These are phyloP conservation scores for Thelaira solivaga DNA, from an alignment of 2,888 invertebrate species.

Conservation along the genomic window DNA sequence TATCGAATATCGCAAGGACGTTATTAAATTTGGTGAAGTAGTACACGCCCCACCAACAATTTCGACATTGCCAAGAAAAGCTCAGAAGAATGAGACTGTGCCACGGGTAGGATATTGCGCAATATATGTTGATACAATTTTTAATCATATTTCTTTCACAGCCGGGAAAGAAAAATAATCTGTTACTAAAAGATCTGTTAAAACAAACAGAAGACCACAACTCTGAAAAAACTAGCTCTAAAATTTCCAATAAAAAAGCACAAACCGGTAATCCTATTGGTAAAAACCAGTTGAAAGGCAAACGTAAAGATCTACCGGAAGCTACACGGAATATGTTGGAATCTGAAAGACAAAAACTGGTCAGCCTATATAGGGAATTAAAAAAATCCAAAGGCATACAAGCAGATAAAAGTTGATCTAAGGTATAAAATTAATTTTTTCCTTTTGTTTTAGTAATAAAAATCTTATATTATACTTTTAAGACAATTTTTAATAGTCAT, in stretches of 20 bases:
- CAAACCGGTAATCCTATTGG: slow-evolving; percentile 38
- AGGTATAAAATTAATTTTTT: too few relatives aligned
- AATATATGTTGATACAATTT: background rate
- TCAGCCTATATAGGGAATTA: slow-evolving; percentile 80
- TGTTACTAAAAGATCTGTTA: slow-evolving; percentile 80
- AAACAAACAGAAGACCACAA: slow-evolving; percentile 20
- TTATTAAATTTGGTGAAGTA: slow-evolving; percentile 85
- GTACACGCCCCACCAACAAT: slow-evolving; percentile 85
- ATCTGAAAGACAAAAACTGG: slow-evolving; percentile 79
- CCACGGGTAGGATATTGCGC: slow-evolving; percentile 74
- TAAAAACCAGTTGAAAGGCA: slow-evolving; percentile 78
- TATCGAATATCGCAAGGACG: slow-evolving; percentile 81
- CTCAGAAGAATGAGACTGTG: slow-evolving; percentile 74
- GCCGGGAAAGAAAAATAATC: slow-evolving; percentile 81
- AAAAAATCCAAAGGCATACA: slow-evolving; percentile 75
- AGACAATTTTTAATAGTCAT: too few relatives aligned
- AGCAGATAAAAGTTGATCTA: slow-evolving; percentile 45
- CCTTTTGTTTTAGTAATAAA: too few relatives aligned
- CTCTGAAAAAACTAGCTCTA: background rate
- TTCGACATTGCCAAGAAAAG: slow-evolving; percentile 78
- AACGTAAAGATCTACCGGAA: slow-evolving; percentile 80
- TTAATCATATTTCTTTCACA: slow-evolving; percentile 70
- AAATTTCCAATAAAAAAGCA: background rate
- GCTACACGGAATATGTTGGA: slow-evolving; percentile 81
- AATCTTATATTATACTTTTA: too few relatives aligned